phyloP scores from a whole-genome alignment of 1,140 invertebrate species.

The Drosophila orosa region DNA sequence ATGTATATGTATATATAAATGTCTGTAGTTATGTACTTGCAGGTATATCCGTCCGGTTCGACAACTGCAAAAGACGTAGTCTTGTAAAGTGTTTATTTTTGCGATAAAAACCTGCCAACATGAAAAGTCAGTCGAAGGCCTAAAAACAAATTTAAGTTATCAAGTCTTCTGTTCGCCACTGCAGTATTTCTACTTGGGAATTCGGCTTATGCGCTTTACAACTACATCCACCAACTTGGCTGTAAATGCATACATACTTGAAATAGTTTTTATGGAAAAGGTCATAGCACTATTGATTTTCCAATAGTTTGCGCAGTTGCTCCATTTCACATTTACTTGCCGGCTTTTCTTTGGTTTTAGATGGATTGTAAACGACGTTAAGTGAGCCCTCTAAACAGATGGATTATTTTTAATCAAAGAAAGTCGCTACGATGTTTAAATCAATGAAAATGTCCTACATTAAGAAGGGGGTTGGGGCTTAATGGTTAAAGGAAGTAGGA shows the following conservation, averaged over 20 bases:
- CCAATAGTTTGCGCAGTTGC: constrained; percentile 24
- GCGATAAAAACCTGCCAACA: constrained; percentile 11
- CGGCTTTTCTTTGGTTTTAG: constrained; percentile 1
- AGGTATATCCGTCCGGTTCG: neutral
- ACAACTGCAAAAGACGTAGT: constrained; percentile 9
- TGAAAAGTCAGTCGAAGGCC: constrained; percentile 8
- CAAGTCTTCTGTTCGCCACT: neutral
- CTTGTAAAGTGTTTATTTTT: constrained; percentile 6
- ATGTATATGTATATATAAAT: neutral
- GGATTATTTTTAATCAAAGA: neutral
- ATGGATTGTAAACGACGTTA: constrained; percentile 3
- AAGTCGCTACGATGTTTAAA: neutral
- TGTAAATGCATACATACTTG: constrained; percentile 14
- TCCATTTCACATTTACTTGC: constrained; percentile 14
- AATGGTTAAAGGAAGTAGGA: too few species aligned
- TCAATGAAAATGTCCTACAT: neutral
- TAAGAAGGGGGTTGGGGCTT: too few species aligned
- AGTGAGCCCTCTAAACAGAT: neutral
- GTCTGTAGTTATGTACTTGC: neutral
- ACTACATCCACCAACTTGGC: constrained; percentile 8
- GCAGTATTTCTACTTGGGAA: constrained; percentile 59
- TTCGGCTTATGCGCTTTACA: constrained; percentile 43
- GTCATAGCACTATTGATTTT: constrained; percentile 76
- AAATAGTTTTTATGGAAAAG: constrained; percentile 32
- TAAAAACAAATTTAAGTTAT: constrained; percentile 7